Conservation (phyloP, 2,888 invertebrate species). For the Drosophila ustulata region DNA sequence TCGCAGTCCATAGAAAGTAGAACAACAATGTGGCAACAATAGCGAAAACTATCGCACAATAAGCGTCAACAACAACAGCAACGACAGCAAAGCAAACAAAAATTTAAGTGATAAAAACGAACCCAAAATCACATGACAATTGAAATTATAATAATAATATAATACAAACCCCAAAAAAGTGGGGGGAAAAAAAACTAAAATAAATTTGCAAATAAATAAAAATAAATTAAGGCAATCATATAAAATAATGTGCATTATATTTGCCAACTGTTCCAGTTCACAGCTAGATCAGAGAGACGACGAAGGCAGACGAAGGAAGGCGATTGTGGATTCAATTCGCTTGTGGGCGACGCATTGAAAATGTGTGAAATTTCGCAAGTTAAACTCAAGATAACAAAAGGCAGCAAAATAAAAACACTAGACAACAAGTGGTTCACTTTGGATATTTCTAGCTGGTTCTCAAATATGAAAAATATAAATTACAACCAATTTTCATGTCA, state of each 20-base stretch:
- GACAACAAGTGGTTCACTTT: constrained; percentile 9
- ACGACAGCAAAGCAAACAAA: constrained; percentile 32
- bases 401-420: constrained; percentile 41
- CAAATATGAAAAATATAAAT: no score
- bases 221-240: constrained; percentile 64
- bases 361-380: constrained; percentile 75
- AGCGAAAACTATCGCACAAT: constrained; percentile 7
- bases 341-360: constrained; percentile 35
- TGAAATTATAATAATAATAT: constrained; percentile 54
- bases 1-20: constrained; percentile 66
- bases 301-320: background rate
- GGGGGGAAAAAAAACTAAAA: constrained; percentile 5
- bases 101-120: constrained; percentile 40
- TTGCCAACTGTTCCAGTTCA: constrained; percentile 67
- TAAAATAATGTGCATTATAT: constrained; percentile 51
- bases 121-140: constrained; percentile 63
- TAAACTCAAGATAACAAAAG: constrained; percentile 24
- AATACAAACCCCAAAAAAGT: constrained; percentile 14
- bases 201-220: constrained; percentile 68
- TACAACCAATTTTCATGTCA: no score
- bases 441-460: background rate
- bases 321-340: background rate
- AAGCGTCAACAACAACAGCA: constrained; percentile 12
- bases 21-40: constrained; percentile 48
- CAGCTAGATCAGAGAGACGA: constrained; percentile 25